phyloP scores from a whole-genome alignment of 2,113 vertebrate genomes.

The Scolopax mira region DNA sequence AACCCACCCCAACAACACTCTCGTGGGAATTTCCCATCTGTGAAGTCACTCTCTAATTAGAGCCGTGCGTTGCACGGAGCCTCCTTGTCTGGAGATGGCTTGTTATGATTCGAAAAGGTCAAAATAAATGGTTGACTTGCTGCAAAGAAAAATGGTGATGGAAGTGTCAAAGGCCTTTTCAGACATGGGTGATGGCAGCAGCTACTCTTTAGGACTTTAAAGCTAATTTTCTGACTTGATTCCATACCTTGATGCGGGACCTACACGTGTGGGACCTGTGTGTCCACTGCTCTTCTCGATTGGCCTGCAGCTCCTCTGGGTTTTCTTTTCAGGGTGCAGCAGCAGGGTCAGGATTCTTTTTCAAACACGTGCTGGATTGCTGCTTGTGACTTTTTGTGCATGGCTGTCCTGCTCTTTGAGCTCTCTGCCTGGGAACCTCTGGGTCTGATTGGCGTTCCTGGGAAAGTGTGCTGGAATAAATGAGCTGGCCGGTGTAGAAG shows the following conservation, averaged over 20 bases:
- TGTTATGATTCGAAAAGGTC: constrained; percentile 38
- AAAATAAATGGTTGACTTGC: not conserved
- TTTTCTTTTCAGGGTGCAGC: not conserved
- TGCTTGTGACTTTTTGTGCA: not conserved
- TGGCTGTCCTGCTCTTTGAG: not conserved
- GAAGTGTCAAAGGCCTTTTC: not conserved
- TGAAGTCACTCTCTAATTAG: constrained; percentile 18
- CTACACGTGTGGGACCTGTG: not conserved
- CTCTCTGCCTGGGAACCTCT: not conserved
- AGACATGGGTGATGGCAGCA: not conserved
- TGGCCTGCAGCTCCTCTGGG: not conserved
- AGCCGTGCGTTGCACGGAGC: not conserved
- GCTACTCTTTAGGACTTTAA: not conserved
- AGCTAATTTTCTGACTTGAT: not conserved
- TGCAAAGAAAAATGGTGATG: not conserved
- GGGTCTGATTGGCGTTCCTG: not conserved
- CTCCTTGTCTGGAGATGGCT: constrained; percentile 23
- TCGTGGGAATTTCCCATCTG: not conserved
- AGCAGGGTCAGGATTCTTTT: not conserved
- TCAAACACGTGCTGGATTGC: not conserved
- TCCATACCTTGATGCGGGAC: not conserved
- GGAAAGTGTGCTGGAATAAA: not conserved
- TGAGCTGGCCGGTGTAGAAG: not conserved
- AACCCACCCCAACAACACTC: not conserved
- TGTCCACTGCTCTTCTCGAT: not conserved